phyloP scores from a whole-genome alignment of 2,113 vertebrate genomes.

The Poecile atricapillus region DNA sequence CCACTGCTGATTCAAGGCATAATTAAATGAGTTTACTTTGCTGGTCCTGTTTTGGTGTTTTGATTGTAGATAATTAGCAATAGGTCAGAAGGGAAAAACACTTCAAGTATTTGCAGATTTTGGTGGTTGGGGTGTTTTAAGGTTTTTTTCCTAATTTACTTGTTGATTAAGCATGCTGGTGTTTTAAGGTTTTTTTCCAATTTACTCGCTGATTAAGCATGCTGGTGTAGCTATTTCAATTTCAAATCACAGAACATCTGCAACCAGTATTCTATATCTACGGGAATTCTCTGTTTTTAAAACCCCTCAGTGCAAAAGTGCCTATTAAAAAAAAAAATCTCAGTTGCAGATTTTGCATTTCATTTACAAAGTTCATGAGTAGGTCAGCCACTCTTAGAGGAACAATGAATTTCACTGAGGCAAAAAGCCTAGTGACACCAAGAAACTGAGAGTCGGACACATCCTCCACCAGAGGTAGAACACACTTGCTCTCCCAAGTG shows the following conservation, averaged over 20 bases:
- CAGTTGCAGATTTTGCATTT: background rate
- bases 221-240: background rate
- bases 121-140: background rate
- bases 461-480: background rate
- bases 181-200: background rate
- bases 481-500: background rate
- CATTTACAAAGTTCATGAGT: background rate
- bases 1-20: background rate
- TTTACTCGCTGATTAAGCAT: background rate
- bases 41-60: background rate
- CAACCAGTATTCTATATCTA: conserved; percentile 11
- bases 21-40: background rate
- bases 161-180: background rate
- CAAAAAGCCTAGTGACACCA: background rate
- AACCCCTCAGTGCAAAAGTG: background rate
- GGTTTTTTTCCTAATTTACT: background rate
- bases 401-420: background rate
- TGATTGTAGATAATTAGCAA: background rate
- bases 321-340: background rate
- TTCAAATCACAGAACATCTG: conserved; percentile 11
- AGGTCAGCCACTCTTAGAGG: background rate
- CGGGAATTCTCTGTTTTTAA: background rate
- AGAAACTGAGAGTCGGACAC: background rate
- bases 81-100: background rate
- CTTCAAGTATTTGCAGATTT: background rate